A percentile compares a stretch with the other conserved stretches of the same genome.
phyloP scores from a whole-genome alignment of 2,888 invertebrate species.

The Tribolium freemani region DNA sequence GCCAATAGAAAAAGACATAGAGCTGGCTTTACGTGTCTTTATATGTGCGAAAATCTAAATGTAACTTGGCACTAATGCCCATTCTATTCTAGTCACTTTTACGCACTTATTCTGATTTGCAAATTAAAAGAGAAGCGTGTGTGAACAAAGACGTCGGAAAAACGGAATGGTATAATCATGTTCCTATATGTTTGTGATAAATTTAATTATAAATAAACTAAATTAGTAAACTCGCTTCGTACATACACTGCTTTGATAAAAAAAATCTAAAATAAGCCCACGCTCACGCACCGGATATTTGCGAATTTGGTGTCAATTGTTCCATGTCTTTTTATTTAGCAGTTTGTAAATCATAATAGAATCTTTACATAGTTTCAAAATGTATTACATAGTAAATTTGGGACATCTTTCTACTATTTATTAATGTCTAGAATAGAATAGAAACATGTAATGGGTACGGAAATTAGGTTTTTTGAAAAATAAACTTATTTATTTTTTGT shows the following conservation, averaged over 20 bases:
- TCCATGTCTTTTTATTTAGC: background rate
- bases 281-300: background rate
- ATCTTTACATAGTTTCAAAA: background rate
- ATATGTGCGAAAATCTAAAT: background rate
- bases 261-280: background rate
- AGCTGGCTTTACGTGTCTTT: background rate
- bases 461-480: background rate
- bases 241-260: background rate
- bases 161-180: background rate
- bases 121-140: background rate
- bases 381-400: background rate
- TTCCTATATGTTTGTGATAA: constrained; percentile 2
- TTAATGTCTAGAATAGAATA: background rate
- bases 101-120: background rate
- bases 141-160: background rate
- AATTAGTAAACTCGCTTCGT: background rate
- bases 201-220: background rate
- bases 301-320: background rate
- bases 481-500: background rate
- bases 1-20: background rate
- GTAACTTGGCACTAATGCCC: background rate
- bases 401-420: background rate
- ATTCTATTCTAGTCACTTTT: background rate
- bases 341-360: constrained; percentile 1
- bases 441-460: background rate